Percentiles rank a stretch among this genome's conserved stretches.
These are phyloP conservation scores for Laterallus jamaicensis DNA, from an alignment of 2,113 vertebrate genomes.

Conservation along the genomic window DNA sequence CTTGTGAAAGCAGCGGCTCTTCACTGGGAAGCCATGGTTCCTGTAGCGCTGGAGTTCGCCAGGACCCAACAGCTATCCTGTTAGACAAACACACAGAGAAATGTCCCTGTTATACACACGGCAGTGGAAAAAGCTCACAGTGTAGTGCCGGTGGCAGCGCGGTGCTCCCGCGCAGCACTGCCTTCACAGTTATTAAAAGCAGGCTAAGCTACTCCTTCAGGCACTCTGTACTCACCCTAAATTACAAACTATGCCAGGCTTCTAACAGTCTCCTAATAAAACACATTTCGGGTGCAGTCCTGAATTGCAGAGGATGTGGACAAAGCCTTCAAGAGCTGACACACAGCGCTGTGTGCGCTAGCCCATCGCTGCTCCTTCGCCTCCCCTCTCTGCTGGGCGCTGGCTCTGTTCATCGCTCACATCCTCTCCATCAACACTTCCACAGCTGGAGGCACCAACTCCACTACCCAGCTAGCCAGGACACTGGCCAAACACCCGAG, in stretches of 20 bases:
- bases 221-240: background rate
- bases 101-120: background rate
- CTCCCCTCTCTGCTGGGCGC: background rate
- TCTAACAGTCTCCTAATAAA: background rate
- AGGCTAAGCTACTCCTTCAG: background rate
- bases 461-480: background rate
- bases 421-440: background rate
- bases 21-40: background rate
- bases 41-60: background rate
- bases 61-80: conserved; percentile 33
- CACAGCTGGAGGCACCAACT: background rate
- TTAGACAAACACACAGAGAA: conserved; percentile 3
- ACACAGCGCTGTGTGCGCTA: background rate
- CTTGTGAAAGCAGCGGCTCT: background rate
- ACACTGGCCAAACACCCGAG: background rate
- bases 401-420: background rate
- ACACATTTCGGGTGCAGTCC: background rate
- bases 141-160: background rate
- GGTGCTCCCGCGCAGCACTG: background rate
- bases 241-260: background rate
- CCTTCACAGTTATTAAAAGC: background rate
- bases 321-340: background rate
- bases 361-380: background rate
- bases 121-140: background rate
- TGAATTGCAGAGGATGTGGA: background rate